Conservation (phyloP, 2,888 invertebrate genomes). For the Tiliacea aurago region DNA sequence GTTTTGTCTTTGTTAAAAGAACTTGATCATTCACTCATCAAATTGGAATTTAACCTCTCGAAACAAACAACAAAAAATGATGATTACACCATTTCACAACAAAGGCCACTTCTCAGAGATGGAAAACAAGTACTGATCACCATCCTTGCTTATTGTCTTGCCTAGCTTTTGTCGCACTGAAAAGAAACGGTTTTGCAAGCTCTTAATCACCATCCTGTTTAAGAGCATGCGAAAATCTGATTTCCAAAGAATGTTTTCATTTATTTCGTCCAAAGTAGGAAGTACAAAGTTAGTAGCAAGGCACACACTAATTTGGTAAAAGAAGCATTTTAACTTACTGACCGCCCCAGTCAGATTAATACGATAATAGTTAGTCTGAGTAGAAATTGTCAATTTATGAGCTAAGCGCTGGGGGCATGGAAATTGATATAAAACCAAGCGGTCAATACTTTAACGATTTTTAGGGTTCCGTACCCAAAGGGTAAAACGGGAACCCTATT, state of each 20-base stretch:
- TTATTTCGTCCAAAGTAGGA: not conserved
- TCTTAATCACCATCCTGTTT: not conserved
- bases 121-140: not conserved
- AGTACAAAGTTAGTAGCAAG: not conserved
- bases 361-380: no score
- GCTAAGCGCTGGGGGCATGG: no score
- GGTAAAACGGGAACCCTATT: no score
- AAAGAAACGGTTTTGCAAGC: not conserved
- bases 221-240: not conserved
- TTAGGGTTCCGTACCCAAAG: no score
- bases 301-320: not conserved
- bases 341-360: no score
- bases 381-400: no score
- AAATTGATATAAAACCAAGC: no score
- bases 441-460: no score
- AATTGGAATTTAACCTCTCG: not conserved
- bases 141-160: no score
- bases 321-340: not conserved
- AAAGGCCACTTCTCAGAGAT: not conserved
- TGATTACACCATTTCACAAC: not conserved
- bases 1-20: not conserved
- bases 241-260: not conserved
- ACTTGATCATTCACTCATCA: not conserved
- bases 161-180: not conserved
- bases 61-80: no score